Percentiles rank a stretch among this genome's conserved stretches.
phyloP scores from a whole-genome alignment of 2,797 vertebrate species.

The Spea hammondii region DNA sequence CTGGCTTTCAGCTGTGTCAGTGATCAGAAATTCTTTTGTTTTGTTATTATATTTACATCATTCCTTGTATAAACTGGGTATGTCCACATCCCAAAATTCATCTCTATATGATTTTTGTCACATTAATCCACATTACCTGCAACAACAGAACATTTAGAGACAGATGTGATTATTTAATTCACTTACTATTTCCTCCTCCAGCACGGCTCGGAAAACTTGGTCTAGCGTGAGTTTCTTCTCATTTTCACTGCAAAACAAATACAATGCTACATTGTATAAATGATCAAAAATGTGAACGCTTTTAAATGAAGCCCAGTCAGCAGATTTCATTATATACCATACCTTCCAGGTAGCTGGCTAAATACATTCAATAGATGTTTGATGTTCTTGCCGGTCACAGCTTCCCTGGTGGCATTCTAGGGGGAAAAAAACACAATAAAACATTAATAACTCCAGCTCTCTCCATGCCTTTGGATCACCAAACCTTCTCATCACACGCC shows the following conservation, averaged over 20 bases:
- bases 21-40: no score
- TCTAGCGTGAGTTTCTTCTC: constrained; percentile 95
- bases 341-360: constrained; percentile 89
- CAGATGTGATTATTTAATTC: background rate
- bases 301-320: background rate
- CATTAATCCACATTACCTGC: no score
- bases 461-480: no score
- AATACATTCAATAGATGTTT: constrained; percentile 80
- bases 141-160: no score
- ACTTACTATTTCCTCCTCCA: constrained; percentile 94
- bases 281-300: no score
- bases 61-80: no score
- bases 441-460: background rate
- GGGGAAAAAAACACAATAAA: constrained; percentile 23
- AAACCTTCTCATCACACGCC: no score
- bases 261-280: no score
- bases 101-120: no score
- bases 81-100: no score
- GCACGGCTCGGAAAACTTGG: constrained; percentile 85
- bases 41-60: no score
- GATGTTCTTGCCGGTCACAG: constrained; percentile 76
- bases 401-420: constrained; percentile 81
- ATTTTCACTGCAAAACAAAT: constrained; percentile 76
- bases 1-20: no score
- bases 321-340: constrained; percentile 43